Evolutionary conservation across 2,797 vertebrate species (phyloP), one percentile per base, ranked within the genome.

Genomic region (Chaetophractus vellerosus): DNA sequence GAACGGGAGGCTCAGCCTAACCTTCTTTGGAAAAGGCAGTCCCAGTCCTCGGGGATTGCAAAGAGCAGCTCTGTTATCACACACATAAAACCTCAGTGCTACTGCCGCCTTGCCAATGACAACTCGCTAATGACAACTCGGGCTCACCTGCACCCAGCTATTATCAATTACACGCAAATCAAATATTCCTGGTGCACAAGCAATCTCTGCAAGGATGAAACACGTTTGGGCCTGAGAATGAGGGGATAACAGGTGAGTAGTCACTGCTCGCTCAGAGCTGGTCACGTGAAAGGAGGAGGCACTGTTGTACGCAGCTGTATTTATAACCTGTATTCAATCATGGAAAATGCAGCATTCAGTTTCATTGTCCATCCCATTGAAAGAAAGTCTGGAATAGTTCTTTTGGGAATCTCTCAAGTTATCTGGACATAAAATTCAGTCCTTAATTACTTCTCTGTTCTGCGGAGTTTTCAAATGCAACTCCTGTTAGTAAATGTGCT

Each of bases 401-500:
- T 86, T 84, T n/a, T 11, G 23, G 71, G 36, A 86, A 57, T 88
- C 59, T 96, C 64, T 88, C 31, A 59, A 19, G n/a, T 69, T 52
- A 28, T 66, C 66, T 24, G 16, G 38, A 55, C 31, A 63, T 23
- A 90, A 45, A 76, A 78, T 85, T 71, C 28, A 59, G 23, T 15
- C n/a, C 52, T 72, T 88, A 36, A 57, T 28, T 21, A 28, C n/a
- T 48, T 66, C 61, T 84, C 57, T 75, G 6, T 28, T 91, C 28
- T 84, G 12, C 33, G 16, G 16, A 75, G 52, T 48, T 94, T 92
- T 78, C 63, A 79, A 92, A 89, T 33, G 41, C 21, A 57, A 28
- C 68, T 66, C 18, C 1, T 8, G 6, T 23, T 28, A 5, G 48
- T 55, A 94, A 95, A 96, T 96, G 92, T 91, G 84, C 95, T 98